Conservation (phyloP, 2,113 vertebrate genomes). For the Urocynchramus pylzowi region DNA sequence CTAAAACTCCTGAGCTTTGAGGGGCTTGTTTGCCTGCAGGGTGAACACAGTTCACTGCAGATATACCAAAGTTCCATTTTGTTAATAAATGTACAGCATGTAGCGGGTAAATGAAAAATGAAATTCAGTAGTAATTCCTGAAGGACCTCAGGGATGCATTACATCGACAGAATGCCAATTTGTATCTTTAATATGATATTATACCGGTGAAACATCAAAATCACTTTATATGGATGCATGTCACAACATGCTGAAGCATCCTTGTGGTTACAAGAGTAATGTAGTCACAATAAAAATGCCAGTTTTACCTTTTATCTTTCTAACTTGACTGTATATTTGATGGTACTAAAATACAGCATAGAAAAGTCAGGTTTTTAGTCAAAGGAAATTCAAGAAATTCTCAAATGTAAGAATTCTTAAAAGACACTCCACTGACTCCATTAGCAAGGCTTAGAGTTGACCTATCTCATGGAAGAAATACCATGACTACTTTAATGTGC, state of each 20-base stretch:
- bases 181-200: constrained; percentile 26
- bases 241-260: neutral
- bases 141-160: neutral
- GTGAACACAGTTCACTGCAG: constrained; percentile 32
- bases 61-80: constrained; percentile 27
- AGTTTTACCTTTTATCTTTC: neutral
- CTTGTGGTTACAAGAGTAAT: neutral
- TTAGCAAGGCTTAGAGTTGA: neutral
- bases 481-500: neutral
- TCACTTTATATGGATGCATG: neutral
- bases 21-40: constrained; percentile 48
- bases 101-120: constrained; percentile 35
- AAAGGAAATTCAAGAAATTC: constrained; percentile 5
- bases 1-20: constrained; percentile 32
- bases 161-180: neutral
- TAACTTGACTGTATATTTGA: neutral
- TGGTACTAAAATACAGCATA: neutral
- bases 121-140: constrained; percentile 42
- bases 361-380: neutral
- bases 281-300: neutral
- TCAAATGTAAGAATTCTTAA: neutral
- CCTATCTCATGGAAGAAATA: neutral
- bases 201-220: neutral
- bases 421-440: neutral
- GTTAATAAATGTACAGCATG: constrained; percentile 50